Conservation (phyloP, 1,140 invertebrate genomes). For the Agrypnia vestita region DNA sequence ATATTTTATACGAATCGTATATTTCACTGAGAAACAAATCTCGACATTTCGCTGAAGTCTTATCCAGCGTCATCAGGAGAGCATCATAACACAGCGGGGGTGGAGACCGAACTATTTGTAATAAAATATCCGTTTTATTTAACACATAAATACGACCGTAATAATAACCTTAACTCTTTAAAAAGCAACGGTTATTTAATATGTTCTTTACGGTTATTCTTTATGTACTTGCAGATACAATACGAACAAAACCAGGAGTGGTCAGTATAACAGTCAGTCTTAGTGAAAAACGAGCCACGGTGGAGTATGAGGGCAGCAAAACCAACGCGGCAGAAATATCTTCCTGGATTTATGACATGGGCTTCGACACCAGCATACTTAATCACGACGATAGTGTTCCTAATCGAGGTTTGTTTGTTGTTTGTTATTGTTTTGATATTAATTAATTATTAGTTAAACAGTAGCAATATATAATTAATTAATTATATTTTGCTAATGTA, state of each 20-base stretch:
- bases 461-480: no score
- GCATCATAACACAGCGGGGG: no score
- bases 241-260: constrained; percentile 77
- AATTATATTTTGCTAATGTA: no score
- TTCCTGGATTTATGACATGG: constrained; percentile 80
- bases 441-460: no score
- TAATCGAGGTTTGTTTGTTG: neutral
- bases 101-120: no score
- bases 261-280: constrained; percentile 76
- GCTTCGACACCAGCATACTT: constrained; percentile 78
- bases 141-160: no score
- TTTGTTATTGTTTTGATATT: neutral
- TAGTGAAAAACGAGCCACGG: constrained; percentile 74
- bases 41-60: no score
- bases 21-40: no score
- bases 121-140: no score
- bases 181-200: neutral
- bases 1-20: no score
- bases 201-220: neutral
- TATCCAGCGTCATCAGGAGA: no score
- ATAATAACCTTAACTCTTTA: no score
- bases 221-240: constrained; percentile 64
- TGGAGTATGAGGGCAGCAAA: constrained; percentile 71
- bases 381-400: constrained; percentile 57
- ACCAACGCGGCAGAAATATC: constrained; percentile 75